Percentiles rank a stretch among this genome's conserved stretches.
phyloP scores from a whole-genome alignment of 2,888 invertebrate genomes.

The Hartigia nigra region DNA sequence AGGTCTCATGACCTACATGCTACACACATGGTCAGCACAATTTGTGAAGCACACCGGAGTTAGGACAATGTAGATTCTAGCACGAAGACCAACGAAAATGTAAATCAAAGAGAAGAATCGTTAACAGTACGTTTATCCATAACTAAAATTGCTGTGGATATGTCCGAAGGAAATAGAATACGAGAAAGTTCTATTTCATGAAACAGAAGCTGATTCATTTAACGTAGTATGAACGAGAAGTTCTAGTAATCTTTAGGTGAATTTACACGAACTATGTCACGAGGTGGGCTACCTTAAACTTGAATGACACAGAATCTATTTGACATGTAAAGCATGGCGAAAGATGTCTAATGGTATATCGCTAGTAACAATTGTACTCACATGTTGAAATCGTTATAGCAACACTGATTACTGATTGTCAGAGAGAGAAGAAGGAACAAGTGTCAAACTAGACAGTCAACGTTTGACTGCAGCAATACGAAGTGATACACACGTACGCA shows the following conservation, averaged over 20 bases:
- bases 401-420: background rate
- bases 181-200: background rate
- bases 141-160: background rate
- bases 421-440: background rate
- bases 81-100: background rate
- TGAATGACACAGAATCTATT: background rate
- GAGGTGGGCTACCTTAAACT: background rate
- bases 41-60: background rate
- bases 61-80: background rate
- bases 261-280: background rate
- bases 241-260: background rate
- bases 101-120: background rate
- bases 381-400: background rate
- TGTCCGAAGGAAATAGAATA: background rate
- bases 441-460: background rate
- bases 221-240: background rate
- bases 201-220: background rate
- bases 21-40: background rate
- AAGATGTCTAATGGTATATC: background rate
- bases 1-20: background rate
- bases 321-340: background rate
- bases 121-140: background rate
- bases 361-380: background rate
- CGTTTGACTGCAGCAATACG: background rate
- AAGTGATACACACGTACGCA: constrained; percentile 7